These are phyloP conservation scores for Lobophora halterata DNA, from an alignment of 2,888 invertebrate species.

Conservation along the genomic window DNA sequence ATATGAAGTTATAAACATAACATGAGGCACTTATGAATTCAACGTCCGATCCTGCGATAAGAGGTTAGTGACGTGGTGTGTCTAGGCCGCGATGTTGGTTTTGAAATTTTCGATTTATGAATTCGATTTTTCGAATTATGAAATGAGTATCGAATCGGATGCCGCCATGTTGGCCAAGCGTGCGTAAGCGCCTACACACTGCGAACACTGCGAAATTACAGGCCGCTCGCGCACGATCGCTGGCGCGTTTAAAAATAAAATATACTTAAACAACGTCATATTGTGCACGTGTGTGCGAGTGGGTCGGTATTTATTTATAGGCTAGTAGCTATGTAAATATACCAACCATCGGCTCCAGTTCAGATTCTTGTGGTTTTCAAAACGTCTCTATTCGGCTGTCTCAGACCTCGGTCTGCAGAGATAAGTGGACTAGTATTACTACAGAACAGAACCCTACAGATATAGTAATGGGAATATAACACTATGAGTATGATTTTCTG, in stretches of 20 bases:
- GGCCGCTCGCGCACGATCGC: conserved; percentile 65
- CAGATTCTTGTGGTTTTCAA: conserved; percentile 71
- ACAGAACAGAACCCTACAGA: conserved; percentile 16
- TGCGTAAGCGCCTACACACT: conserved; percentile 77
- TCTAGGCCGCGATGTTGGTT: conserved; percentile 12
- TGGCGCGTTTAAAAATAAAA: conserved; percentile 78
- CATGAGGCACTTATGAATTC: conserved; percentile 55
- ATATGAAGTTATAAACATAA: conserved; percentile 60
- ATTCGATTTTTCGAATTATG: conserved; percentile 48
- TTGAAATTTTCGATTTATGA: conserved; percentile 46
- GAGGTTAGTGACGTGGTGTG: conserved; percentile 23
- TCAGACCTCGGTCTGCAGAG: conserved; percentile 30
- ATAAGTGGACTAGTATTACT: conserved; percentile 10
- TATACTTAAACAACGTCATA: conserved; percentile 79
- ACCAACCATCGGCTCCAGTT: conserved; percentile 59
- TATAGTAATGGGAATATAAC: no score
- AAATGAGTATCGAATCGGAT: conserved; percentile 49
- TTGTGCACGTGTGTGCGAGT: conserved; percentile 76
- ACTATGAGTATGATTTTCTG: no score
- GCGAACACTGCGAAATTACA: conserved; percentile 79
- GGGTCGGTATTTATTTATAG: conserved; percentile 79
- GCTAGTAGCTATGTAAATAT: conserved; percentile 79
- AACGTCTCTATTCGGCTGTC: conserved; percentile 71
- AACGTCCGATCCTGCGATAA: conserved; percentile 56
- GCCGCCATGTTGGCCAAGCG: conserved; percentile 72